Base-by-base conservation (phyloP, 2,113 vertebrate species). In the Oxyura jamaicensis region DNA sequence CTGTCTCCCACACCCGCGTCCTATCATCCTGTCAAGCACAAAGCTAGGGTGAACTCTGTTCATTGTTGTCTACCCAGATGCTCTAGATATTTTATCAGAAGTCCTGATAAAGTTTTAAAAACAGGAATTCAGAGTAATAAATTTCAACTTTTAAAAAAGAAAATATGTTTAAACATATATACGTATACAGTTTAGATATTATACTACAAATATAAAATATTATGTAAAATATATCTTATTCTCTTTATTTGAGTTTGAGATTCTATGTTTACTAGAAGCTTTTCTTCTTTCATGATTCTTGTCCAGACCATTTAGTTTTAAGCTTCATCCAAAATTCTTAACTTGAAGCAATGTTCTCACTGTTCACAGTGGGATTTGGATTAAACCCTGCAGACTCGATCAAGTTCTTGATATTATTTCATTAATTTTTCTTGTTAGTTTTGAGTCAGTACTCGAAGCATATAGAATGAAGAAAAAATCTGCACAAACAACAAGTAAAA, bases 51-150 rank as follows among this genome's bases (percentile, higher is more conserved):
- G 78, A 97, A 95, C 44, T 82, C 23, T 66, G 7, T 44, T 62
- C 85, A 69, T 63, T 92, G 76, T 67, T 94, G 71, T 83, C 92
- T 83, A 96, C 50, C 5, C 65, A 83, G 76, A 50, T 87, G 59
- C 90, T 90, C 88, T 80, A 85, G 58, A 29, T 65, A 82, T 79
- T 95, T 96, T 83, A 87, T 60, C 23, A 19, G 52, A 59, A 67
- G 72, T 86, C 33, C 69, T 86, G 90, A 94, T 39, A 93, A 95
- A 81, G 55, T 67, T 16, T 91, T 84, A 73, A 91, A 96, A 91
- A 91, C 20, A 90, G 60, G 75, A 97, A 94, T 88, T 89, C 41
- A 41, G 20, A 39, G 29, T 67, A 90, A 48, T 42, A 86, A 73
- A 74, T 68, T 76, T 86, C 75, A 91, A 85, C 36, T 67, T 82